These are phyloP conservation scores for Papilio gigon DNA, from an alignment of 2,888 invertebrate species.

Conservation along the genomic window DNA sequence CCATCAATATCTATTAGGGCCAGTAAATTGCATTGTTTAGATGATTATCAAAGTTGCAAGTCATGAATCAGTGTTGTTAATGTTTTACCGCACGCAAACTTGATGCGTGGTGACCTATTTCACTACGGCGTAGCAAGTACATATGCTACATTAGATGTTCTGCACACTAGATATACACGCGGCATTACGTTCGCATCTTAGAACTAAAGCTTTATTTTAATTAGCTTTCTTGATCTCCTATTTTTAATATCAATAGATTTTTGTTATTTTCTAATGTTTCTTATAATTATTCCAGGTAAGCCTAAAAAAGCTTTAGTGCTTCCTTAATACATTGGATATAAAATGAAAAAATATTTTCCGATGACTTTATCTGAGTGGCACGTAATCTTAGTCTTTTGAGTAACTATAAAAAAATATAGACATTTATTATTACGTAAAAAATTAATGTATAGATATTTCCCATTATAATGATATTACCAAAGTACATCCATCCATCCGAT, in stretches of 20 bases:
- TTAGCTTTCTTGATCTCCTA: not conserved
- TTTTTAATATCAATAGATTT: too few species aligned
- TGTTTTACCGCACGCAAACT: slow-evolving; percentile 38
- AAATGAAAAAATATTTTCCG: not conserved
- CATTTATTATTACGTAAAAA: too few species aligned
- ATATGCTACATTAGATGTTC: slow-evolving; percentile 4
- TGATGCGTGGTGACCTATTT: slow-evolving; percentile 29
- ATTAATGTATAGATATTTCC: too few species aligned
- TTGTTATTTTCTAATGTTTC: too few species aligned
- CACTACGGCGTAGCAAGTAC: not conserved
- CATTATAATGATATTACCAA: too few species aligned
- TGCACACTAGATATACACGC: not conserved
- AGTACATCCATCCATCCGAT: not conserved
- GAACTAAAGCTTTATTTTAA: not conserved
- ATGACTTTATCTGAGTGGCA: not conserved
- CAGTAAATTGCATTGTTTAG: slow-evolving; percentile 39
- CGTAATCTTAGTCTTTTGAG: too few species aligned
- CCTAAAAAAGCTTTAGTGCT: too few species aligned
- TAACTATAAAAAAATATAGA: too few species aligned
- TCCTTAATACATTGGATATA: too few species aligned
- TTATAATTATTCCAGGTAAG: too few species aligned
- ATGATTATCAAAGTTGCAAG: slow-evolving; percentile 41
- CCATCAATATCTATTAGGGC: slow-evolving; percentile 38
- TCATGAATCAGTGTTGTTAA: slow-evolving; percentile 39
- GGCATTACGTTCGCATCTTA: not conserved